Base-by-base conservation (phyloP, 64 coral and sea anemone species). In the Montipora foliosa region DNA sequence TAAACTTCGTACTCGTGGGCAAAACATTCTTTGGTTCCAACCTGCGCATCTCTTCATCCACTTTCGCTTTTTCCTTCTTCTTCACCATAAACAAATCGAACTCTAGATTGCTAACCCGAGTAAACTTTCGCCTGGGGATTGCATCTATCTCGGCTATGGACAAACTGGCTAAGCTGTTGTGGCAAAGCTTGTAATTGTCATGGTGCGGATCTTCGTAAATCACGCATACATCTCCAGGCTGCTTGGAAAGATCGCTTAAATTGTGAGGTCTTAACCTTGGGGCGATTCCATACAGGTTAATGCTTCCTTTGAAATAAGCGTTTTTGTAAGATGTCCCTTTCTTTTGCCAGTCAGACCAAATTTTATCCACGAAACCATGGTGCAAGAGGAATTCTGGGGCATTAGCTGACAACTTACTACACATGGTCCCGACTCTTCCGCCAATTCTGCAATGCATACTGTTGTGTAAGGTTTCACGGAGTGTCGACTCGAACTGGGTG, bases 371-470 rank as follows among this genome's bases (percentile, higher is more conserved):
- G 8, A 97, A 97, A 2, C 77, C 93, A 21, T 97, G 96, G 59
- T 97, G 96, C 19, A 97, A 62, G 37, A 97, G 93, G 47, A 97
- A 97, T 64, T 97, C 96, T 19, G 96, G 96, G 19, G 96, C 96
- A 84, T 97, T 97, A 0, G 96, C 96, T 6, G 96, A 94, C 10
- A 29, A 22, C n/a, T 14, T 91, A 14, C 83, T 55, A 59, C 96
- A 97, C 96, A 97, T 97, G 11, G 96, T 97, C 0, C 96, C 96
- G 0, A 84, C 89, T 16, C 25, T 76, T 24, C 96, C 96, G 2
- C 96, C 96, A 6, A 97, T 97, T 20, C 96, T 90, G 70, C 96
- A 97, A 50, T 97, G 96, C 96, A 97, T 97, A 49, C 95, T 95
- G 29, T 97, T 91, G 44, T 97, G 96, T 74, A 97, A 78, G 57